Evolutionary conservation across 1,140 invertebrate species (phyloP).

Genomic region (Plectrocnemia conspersa): DNA sequence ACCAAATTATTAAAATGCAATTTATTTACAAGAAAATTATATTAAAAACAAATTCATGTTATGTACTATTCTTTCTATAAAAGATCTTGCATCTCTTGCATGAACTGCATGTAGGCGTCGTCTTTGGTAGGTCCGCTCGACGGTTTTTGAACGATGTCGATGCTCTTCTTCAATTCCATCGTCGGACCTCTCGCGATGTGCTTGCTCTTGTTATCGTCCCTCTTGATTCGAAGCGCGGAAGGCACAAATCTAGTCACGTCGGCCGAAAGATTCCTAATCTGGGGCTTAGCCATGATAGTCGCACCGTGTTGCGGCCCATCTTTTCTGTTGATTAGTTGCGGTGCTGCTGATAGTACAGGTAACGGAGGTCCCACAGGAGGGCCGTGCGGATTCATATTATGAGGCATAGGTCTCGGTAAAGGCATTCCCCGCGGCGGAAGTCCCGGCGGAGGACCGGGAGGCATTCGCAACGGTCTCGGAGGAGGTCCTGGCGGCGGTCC

Average conservation of each 20-base stretch:
- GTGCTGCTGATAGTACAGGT: slow-evolving; percentile 73
- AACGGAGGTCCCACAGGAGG: slow-evolving; percentile 47
- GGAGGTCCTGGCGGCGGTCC: slow-evolving; percentile 65
- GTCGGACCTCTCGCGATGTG: slow-evolving; percentile 41
- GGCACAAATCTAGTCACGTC: slow-evolving; percentile 95
- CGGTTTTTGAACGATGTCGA: slow-evolving; percentile 26
- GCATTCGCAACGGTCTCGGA: slow-evolving; percentile 38
- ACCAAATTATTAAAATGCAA: too few relatives aligned
- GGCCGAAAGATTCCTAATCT: slow-evolving; percentile 89
- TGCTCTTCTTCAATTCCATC: slow-evolving; percentile 40
- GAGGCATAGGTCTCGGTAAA: slow-evolving; percentile 53
- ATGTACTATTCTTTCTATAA: too few relatives aligned
- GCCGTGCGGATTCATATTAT: slow-evolving; percentile 59
- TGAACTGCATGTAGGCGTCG: slow-evolving; percentile 96
- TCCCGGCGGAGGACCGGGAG: slow-evolving; percentile 50
- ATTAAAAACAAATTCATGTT: too few relatives aligned
- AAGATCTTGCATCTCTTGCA: slow-evolving; percentile 95
- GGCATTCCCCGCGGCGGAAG: slow-evolving; percentile 47
- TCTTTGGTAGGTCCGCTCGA: slow-evolving; percentile 75
- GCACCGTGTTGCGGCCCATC: slow-evolving; percentile 60
- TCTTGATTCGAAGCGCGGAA: slow-evolving; percentile 82
- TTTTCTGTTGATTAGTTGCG: slow-evolving; percentile 70
- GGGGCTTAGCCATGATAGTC: slow-evolving; percentile 91
- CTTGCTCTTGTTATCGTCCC: slow-evolving; percentile 66
- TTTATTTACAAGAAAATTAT: not conserved